These are phyloP conservation scores for Pherbina coryleti DNA, from an alignment of 2,888 invertebrate genomes.

Conservation along the genomic window DNA sequence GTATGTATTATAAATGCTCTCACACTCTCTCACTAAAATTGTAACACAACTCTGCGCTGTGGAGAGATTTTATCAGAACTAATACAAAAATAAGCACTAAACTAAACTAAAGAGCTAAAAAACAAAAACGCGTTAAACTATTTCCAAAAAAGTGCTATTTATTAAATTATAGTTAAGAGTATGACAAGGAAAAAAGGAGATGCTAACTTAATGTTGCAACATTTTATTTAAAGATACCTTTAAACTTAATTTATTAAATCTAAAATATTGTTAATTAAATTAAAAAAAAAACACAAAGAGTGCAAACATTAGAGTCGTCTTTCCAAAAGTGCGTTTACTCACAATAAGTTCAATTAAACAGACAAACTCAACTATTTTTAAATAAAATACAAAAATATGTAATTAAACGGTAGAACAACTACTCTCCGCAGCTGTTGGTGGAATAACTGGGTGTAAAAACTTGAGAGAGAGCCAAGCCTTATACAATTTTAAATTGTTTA, in stretches of 20 bases:
- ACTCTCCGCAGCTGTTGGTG: neutral
- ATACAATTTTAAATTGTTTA: no score
- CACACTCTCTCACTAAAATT: slow-evolving; percentile 15
- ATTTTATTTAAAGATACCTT: neutral
- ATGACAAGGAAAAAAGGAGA: neutral
- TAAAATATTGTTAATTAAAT: no score
- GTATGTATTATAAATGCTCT: neutral
- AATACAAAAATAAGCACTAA: slow-evolving; percentile 2
- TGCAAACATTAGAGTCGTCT: no score
- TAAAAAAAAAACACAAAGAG: no score
- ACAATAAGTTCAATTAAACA: neutral
- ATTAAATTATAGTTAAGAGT: neutral
- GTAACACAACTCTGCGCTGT: neutral
- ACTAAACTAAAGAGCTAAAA: neutral
- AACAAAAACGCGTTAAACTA: neutral
- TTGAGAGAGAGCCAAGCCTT: no score
- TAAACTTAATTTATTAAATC: neutral
- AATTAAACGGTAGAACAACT: no score
- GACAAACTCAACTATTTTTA: neutral
- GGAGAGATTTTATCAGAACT: slow-evolving; percentile 16
- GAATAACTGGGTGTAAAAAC: neutral
- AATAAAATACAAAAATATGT: neutral
- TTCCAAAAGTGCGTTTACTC: neutral
- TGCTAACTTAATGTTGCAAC: neutral
- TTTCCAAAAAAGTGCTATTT: slow-evolving; percentile 18